Percentiles rank a stretch among this genome's conserved stretches.
phyloP scores from a whole-genome alignment of 2,113 vertebrate genomes.

The Mirza zaza region DNA sequence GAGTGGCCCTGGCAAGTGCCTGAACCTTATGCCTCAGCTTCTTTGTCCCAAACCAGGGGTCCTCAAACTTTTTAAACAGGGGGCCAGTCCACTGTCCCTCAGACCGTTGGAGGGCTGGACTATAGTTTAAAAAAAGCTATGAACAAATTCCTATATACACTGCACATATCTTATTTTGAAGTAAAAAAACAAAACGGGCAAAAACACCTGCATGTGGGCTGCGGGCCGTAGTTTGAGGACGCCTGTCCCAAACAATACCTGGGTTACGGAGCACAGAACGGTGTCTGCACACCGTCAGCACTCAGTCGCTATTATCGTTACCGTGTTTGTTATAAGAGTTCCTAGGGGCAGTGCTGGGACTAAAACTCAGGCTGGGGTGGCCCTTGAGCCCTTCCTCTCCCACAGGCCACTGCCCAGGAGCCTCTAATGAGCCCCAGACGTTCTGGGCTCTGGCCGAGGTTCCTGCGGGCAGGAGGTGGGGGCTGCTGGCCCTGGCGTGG shows the following conservation, averaged over 20 bases:
- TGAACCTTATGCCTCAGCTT: too few species aligned
- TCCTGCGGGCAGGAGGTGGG: not conserved
- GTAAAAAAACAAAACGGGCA: too few species aligned
- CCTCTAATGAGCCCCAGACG: not conserved
- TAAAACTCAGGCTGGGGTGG: not conserved
- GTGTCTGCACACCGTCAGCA: fast-evolving
- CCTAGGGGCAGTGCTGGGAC: not conserved
- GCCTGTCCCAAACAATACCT: not conserved
- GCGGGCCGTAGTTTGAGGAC: too few species aligned
- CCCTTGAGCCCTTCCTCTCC: not conserved
- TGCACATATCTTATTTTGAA: too few species aligned
- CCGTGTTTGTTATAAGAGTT: too few species aligned
- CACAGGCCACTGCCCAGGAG: not conserved
- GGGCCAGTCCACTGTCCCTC: too few species aligned
- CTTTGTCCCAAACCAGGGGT: not conserved
- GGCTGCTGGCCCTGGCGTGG: not conserved
- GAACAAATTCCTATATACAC: too few species aligned
- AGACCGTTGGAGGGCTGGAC: too few species aligned
- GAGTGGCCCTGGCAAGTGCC: not conserved
- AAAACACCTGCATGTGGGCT: too few species aligned
- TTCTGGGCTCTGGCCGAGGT: not conserved
- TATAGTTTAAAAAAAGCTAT: too few species aligned
- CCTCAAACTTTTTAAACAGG: too few species aligned
- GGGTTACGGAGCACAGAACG: not conserved
- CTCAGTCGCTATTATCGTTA: not conserved